Conservation (phyloP, 2,113 vertebrate genomes). For the Oryzias melastigma region DNA sequence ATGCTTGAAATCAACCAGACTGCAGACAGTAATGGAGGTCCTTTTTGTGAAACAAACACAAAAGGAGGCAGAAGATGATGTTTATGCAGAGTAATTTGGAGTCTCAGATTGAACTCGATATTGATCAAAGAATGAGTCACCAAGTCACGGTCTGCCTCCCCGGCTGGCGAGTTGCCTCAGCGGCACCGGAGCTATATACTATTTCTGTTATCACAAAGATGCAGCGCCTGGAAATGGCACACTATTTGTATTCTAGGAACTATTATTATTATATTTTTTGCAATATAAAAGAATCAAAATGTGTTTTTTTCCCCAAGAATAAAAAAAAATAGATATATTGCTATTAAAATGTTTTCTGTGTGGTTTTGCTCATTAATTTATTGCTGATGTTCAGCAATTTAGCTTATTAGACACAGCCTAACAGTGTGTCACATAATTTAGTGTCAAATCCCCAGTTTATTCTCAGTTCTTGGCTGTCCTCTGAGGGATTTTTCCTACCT, state of each 20-base stretch:
- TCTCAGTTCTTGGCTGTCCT: constrained; percentile 2
- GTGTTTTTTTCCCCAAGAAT: not conserved
- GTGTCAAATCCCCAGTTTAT: constrained; percentile 12
- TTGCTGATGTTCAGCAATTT: no score
- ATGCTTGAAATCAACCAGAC: not conserved
- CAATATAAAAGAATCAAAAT: no score
- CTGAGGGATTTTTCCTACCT: constrained; percentile 43
- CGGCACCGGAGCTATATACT: not conserved
- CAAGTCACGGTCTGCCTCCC: not conserved
- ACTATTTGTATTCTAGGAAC: no score
- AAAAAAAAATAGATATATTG: not conserved
- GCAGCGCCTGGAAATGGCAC: no score
- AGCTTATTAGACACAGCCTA: not conserved
- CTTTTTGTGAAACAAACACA: constrained; percentile 6
- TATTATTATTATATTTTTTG: no score
- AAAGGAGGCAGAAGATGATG: constrained; percentile 15
- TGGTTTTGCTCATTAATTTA: not conserved
- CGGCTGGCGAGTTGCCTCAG: not conserved
- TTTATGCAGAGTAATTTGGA: constrained; percentile 20
- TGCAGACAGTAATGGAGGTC: not conserved
- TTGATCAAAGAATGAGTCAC: constrained; percentile 30
- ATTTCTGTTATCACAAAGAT: no score
- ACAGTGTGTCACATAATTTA: constrained; percentile 3
- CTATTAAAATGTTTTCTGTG: not conserved
- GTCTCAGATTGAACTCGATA: constrained; percentile 16